Conservation (phyloP, 2,113 vertebrate species). For the Apaloderma vittatum region DNA sequence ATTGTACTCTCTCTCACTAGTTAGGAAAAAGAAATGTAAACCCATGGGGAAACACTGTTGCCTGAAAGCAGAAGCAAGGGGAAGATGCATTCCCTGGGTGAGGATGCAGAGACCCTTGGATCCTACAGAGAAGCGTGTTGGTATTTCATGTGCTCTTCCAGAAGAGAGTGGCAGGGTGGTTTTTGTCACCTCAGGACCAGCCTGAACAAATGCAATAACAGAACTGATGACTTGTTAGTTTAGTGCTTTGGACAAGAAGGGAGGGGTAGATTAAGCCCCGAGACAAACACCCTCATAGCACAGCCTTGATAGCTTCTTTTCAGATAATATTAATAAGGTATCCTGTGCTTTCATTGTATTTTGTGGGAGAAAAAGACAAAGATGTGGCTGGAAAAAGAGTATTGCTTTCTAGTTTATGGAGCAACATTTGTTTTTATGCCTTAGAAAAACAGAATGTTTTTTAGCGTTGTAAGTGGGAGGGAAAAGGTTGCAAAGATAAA, state of each 20-base stretch:
- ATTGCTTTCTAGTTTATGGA: background rate
- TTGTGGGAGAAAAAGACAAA: background rate
- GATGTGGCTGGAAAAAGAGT: background rate
- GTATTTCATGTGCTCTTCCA: conserved; percentile 15
- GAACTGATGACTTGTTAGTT: background rate
- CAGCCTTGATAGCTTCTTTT: background rate
- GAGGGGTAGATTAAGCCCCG: background rate
- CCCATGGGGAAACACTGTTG: conserved; percentile 14
- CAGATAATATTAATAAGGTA: background rate
- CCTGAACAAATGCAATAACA: background rate
- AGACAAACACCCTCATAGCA: background rate
- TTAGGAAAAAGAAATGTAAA: conserved; percentile 46
- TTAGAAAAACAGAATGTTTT: background rate
- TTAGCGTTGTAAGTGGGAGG: background rate
- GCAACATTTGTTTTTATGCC: background rate
- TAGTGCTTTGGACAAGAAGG: background rate
- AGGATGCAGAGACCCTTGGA: conserved; percentile 52
- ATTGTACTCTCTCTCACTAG: conserved; percentile 27
- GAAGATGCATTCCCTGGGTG: conserved; percentile 6
- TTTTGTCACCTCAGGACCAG: background rate
- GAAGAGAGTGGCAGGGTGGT: background rate
- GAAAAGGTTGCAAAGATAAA: background rate
- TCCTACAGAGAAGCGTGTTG: conserved; percentile 52
- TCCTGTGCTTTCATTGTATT: background rate
- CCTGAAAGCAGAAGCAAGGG: background rate